A percentile compares a stretch with the other conserved stretches of the same genome.
Evolutionary conservation across 2,113 vertebrate species (phyloP).

Genomic region (Phaethon lepturus): DNA sequence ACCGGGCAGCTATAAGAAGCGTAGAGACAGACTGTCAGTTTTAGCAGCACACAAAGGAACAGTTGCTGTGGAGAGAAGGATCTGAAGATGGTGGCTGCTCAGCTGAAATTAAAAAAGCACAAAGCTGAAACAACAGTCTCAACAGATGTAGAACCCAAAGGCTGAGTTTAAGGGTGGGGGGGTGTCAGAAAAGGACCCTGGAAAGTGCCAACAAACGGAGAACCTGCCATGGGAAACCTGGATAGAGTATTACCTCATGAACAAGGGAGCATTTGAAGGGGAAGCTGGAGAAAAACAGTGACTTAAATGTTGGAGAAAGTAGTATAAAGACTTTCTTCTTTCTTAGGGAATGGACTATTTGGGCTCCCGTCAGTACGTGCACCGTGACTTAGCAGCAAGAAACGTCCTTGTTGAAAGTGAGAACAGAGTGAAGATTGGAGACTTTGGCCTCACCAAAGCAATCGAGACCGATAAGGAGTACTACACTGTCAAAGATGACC

Average conservation of each 20-base stretch:
- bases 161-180: background rate
- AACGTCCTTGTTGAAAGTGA: conserved; percentile 96
- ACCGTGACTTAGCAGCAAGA: conserved; percentile 93
- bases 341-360: conserved; percentile 94
- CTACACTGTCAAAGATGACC: conserved; percentile 94
- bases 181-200: background rate
- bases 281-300: background rate
- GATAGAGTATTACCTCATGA: fast-evolving
- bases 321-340: background rate
- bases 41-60: background rate
- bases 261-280: background rate
- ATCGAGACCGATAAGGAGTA: conserved; percentile 95
- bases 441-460: conserved; percentile 95
- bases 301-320: fast-evolving
- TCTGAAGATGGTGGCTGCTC: background rate
- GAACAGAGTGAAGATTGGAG: conserved; percentile 94
- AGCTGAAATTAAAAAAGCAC: background rate
- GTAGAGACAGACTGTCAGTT: background rate
- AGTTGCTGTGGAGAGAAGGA: background rate
- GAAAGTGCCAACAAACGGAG: background rate
- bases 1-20: fast-evolving
- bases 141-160: background rate
- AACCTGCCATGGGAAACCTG: background rate
- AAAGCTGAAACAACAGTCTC: background rate
- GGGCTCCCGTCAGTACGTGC: conserved; percentile 92